A percentile compares a stretch with the other conserved stretches of the same genome.
phyloP scores from a whole-genome alignment of 2,113 vertebrate genomes.

The Crotalus horridus region DNA sequence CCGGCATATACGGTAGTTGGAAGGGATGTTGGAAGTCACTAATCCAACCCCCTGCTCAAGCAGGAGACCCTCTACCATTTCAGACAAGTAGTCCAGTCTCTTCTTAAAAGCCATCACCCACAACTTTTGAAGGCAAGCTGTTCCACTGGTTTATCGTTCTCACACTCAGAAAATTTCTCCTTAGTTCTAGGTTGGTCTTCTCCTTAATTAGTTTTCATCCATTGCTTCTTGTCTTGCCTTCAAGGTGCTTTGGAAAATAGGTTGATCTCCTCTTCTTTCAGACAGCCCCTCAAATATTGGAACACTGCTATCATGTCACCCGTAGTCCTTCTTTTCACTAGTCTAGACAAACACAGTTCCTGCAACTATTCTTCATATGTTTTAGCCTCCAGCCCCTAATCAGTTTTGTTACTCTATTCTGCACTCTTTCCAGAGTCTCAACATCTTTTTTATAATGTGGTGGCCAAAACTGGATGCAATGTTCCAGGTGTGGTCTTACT shows the following conservation, averaged over 20 bases:
- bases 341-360: not conserved
- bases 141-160: not conserved
- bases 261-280: not conserved
- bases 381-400: not conserved
- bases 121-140: not conserved
- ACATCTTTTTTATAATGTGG: not conserved
- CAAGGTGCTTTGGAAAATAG: not conserved
- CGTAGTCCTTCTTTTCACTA: not conserved
- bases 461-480: not conserved
- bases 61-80: too few relatives aligned
- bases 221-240: not conserved
- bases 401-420: not conserved
- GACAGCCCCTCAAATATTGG: not conserved
- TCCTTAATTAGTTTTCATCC: not conserved
- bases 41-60: not conserved
- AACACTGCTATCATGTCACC: not conserved
- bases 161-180: not conserved
- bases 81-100: not conserved
- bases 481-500: not conserved
- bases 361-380: not conserved
- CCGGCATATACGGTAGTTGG: too few relatives aligned
- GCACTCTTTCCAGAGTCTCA: not conserved
- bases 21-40: not conserved
- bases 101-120: not conserved
- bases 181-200: not conserved